Evolutionary conservation across 2,797 vertebrate genomes (phyloP).

Genomic region (Acipenser ruthenus): DNA sequence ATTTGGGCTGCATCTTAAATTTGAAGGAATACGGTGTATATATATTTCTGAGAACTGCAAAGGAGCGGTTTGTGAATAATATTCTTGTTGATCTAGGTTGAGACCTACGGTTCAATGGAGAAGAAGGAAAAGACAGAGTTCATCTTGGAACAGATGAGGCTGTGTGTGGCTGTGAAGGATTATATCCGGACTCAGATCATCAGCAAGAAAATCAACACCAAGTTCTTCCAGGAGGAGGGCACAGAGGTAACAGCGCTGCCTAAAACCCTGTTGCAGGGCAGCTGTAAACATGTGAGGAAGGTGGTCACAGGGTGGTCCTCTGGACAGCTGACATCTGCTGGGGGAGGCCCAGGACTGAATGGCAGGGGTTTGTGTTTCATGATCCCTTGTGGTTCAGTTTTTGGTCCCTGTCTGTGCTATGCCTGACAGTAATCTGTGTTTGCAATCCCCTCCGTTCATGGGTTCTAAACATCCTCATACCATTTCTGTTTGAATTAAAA

Average conservation of each 20-base stretch:
- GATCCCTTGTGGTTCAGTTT: not conserved
- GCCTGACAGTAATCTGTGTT: not conserved
- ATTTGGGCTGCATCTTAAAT: too few relatives aligned
- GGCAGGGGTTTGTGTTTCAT: too few relatives aligned
- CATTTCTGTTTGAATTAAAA: too few relatives aligned
- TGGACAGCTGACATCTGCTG: too few relatives aligned
- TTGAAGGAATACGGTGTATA: too few relatives aligned
- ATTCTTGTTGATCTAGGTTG: constrained; percentile 64
- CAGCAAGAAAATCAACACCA: constrained; percentile 98
- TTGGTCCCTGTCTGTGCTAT: not conserved
- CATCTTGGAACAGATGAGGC: constrained; percentile 96
- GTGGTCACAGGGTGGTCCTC: too few relatives aligned
- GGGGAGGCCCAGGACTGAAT: too few relatives aligned
- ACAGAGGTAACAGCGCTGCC: constrained; percentile 65
- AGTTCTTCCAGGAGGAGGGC: constrained; percentile 94
- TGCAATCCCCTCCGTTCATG: too few relatives aligned
- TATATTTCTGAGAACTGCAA: not conserved
- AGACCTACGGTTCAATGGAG: constrained; percentile 97
- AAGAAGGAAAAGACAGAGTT: constrained; percentile 97
- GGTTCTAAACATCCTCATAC: too few relatives aligned
- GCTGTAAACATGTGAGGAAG: too few relatives aligned
- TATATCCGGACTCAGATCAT: constrained; percentile 97
- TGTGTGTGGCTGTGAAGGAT: constrained; percentile 96
- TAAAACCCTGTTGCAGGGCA: too few relatives aligned
- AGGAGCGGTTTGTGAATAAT: not conserved